A percentile compares a stretch with the other conserved stretches of the same genome.
Evolutionary conservation across 1,140 invertebrate species (phyloP).

Genomic region (Dysdera silvatica): DNA sequence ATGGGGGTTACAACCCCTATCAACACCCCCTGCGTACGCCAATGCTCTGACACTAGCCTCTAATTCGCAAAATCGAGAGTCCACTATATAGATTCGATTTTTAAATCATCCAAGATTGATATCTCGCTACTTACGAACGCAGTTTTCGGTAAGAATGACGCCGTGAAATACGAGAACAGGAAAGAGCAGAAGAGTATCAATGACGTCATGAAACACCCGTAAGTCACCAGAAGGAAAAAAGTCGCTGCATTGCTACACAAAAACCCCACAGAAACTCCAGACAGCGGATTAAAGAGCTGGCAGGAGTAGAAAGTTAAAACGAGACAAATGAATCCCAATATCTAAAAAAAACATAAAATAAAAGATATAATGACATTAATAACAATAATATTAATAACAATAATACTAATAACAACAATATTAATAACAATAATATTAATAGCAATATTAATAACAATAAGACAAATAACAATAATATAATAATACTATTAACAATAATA

Average conservation of each 20-base stretch:
- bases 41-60: neutral
- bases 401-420: no score
- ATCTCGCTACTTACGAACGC: constrained; percentile 62
- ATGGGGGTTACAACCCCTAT: neutral
- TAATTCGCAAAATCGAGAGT: neutral
- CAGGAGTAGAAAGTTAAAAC: constrained; percentile 57
- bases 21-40: neutral
- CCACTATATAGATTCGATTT: neutral
- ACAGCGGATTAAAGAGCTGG: constrained; percentile 33
- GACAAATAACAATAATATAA: no score
- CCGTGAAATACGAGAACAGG: constrained; percentile 62
- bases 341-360: constrained; percentile 50
- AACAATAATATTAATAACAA: no score
- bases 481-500: no score
- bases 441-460: no score
- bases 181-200: constrained; percentile 63
- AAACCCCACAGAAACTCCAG: constrained; percentile 11
- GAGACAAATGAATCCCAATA: constrained; percentile 62
- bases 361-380: no score
- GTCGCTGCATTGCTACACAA: constrained; percentile 48
- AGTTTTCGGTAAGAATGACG: constrained; percentile 70
- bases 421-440: no score
- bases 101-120: neutral
- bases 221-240: constrained; percentile 64
- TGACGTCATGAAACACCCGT: constrained; percentile 66